Percentiles rank a stretch among this genome's conserved stretches.
phyloP scores from a whole-genome alignment of 2,888 invertebrate species.

The Pasiphila rectangulata region DNA sequence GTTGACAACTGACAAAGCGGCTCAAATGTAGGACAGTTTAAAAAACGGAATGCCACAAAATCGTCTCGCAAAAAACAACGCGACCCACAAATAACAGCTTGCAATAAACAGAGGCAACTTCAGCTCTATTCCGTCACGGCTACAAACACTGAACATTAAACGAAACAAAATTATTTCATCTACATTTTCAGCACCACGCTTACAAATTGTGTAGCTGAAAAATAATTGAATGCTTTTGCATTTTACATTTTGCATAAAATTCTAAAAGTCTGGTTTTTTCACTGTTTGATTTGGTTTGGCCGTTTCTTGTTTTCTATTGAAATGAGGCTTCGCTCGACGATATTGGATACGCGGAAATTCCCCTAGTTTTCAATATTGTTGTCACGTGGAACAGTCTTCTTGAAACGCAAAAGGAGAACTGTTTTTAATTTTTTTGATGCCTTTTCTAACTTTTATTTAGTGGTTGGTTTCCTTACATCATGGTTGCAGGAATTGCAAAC shows the following conservation, averaged over 20 bases:
- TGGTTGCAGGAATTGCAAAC: no score
- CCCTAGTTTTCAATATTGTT: no score
- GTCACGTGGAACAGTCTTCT: no score
- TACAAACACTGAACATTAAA: slow-evolving; percentile 19
- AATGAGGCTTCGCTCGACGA: no score
- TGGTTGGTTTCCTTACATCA: no score
- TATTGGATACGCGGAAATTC: no score
- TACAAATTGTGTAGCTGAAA: slow-evolving; percentile 22
- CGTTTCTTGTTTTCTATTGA: no score
- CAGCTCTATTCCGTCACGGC: slow-evolving; percentile 19
- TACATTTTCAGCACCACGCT: slow-evolving; percentile 15
- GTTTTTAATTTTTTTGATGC: no score
- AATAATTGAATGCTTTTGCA: slow-evolving; percentile 16
- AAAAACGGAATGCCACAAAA: neutral
- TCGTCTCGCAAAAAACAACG: slow-evolving; percentile 1
- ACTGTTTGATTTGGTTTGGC: slow-evolving; percentile 14
- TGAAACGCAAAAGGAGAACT: no score
- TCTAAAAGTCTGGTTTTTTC: slow-evolving; percentile 16
- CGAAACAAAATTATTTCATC: slow-evolving; percentile 29
- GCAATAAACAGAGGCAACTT: slow-evolving; percentile 13
- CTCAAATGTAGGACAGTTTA: neutral
- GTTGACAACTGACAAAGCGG: no score
- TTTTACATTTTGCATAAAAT: slow-evolving; percentile 16
- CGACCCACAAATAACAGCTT: slow-evolving; percentile 1
- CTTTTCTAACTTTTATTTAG: no score